phyloP scores from a whole-genome alignment of 2,888 invertebrate species.

The Sphinx pinastri region DNA sequence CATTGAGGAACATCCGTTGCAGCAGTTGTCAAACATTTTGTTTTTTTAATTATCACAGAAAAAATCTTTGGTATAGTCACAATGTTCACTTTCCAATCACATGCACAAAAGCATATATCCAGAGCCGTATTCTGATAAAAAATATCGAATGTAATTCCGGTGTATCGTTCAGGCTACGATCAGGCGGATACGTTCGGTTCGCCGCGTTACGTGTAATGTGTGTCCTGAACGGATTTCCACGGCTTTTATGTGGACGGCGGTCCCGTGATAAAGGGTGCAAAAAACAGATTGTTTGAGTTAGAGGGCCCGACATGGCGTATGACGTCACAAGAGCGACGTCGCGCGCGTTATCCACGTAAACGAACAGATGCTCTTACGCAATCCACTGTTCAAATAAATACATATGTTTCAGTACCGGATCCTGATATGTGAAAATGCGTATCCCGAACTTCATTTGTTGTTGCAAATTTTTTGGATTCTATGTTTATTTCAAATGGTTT shows the following conservation, averaged over 20 bases:
- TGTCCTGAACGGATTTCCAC: conserved; percentile 80
- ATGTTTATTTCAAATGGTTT: conserved; percentile 3
- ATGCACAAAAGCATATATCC: conserved; percentile 42
- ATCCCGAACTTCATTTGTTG: conserved; percentile 34
- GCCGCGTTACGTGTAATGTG: conserved; percentile 77
- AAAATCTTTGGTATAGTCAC: conserved; percentile 49
- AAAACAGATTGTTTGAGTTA: conserved; percentile 78
- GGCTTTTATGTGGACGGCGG: conserved; percentile 78
- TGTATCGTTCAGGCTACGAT: conserved; percentile 58
- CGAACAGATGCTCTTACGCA: conserved; percentile 73
- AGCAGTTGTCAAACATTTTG: conserved; percentile 61
- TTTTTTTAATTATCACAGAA: conserved; percentile 69
- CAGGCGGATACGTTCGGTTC: conserved; percentile 73
- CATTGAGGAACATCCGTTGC: conserved; percentile 61
- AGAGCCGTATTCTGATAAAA: conserved; percentile 39
- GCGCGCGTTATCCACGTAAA: conserved; percentile 67
- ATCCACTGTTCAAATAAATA: conserved; percentile 77
- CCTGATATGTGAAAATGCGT: conserved; percentile 70
- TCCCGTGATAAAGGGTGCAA: conserved; percentile 81
- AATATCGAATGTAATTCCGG: conserved; percentile 37
- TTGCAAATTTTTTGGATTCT: conserved; percentile 16
- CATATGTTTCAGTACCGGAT: conserved; percentile 74
- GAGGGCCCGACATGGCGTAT: conserved; percentile 65
- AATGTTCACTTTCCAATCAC: conserved; percentile 30
- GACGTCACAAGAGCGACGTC: conserved; percentile 76